These are phyloP conservation scores for Manis pentadactyla DNA, from an alignment of 2,797 vertebrate genomes.

Conservation along the genomic window DNA sequence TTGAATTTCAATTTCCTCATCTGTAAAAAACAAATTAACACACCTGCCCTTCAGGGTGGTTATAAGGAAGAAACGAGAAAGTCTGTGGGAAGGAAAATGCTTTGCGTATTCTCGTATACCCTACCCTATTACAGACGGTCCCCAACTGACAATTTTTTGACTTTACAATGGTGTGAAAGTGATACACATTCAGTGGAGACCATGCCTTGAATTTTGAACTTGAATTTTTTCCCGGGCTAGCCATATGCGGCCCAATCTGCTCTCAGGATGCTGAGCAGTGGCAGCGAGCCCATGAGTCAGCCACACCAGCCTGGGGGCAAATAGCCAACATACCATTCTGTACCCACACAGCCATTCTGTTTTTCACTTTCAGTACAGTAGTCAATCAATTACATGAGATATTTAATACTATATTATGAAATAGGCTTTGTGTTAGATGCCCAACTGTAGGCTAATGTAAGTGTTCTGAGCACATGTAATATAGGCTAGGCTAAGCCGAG, in stretches of 20 bases:
- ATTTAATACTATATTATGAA: not conserved
- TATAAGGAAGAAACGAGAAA: slow-evolving; percentile 39
- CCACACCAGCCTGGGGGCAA: not conserved
- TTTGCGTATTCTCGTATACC: slow-evolving; percentile 20
- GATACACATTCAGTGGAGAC: not conserved
- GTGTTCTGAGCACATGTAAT: not conserved
- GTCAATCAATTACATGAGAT: not conserved
- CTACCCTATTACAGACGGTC: not conserved
- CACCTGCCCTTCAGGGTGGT: not conserved
- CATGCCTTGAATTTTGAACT: not conserved
- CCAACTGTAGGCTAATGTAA: not conserved
- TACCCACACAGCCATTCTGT: not conserved
- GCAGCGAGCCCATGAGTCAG: not conserved
- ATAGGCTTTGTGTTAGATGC: not conserved
- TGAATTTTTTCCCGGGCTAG: not conserved
- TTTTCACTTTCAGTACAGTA: not conserved
- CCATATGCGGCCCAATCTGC: not conserved
- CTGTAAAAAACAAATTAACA: slow-evolving; percentile 20
- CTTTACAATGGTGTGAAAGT: not conserved
- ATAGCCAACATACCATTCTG: not conserved
- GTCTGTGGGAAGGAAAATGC: not conserved
- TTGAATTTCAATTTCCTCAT: slow-evolving; percentile 19
- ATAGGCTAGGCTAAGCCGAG: not conserved
- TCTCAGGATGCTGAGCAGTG: not conserved
- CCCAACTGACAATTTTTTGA: too few species aligned